Conservation (phyloP, 1,140 invertebrate genomes). For the Chironomus tepperi region DNA sequence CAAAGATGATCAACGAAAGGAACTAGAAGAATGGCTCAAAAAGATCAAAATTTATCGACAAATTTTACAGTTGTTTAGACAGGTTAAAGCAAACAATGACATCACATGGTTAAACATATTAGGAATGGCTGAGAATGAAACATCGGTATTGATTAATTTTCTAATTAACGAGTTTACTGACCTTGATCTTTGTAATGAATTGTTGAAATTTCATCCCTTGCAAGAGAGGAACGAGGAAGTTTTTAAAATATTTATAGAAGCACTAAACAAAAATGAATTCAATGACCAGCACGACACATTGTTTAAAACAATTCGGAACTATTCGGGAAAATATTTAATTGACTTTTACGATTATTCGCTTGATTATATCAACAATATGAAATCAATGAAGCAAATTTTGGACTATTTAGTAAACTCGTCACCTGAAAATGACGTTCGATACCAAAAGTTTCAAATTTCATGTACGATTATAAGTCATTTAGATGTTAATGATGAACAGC, state of each 20-base stretch:
- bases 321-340: slow-evolving; percentile 44
- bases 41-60: slow-evolving; percentile 44
- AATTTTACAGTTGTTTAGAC: slow-evolving; percentile 36
- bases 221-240: slow-evolving; percentile 39
- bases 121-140: slow-evolving; percentile 42
- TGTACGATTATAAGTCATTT: slow-evolving; percentile 39
- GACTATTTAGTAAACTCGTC: slow-evolving; percentile 48
- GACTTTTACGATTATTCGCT: slow-evolving; percentile 53
- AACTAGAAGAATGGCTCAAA: slow-evolving; percentile 39
- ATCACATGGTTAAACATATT: slow-evolving; percentile 40
- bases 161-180: slow-evolving; percentile 40
- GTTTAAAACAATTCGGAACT: slow-evolving; percentile 33
- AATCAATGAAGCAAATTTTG: slow-evolving; percentile 51
- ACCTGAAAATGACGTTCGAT: slow-evolving; percentile 47
- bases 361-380: slow-evolving; percentile 50
- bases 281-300: slow-evolving; percentile 38
- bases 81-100: slow-evolving; percentile 37
- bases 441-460: slow-evolving; percentile 48
- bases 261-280: slow-evolving; percentile 40
- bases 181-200: slow-evolving; percentile 52
- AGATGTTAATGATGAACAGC: slow-evolving; percentile 42
- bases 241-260: slow-evolving; percentile 40
- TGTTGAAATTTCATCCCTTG: slow-evolving; percentile 49
- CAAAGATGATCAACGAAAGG: slow-evolving; percentile 30
- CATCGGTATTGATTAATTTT: slow-evolving; percentile 42